A percentile compares a stretch with the other conserved stretches of the same genome.
phyloP scores from a whole-genome alignment of 2,113 vertebrate species.

The Rhombomys opimus region DNA sequence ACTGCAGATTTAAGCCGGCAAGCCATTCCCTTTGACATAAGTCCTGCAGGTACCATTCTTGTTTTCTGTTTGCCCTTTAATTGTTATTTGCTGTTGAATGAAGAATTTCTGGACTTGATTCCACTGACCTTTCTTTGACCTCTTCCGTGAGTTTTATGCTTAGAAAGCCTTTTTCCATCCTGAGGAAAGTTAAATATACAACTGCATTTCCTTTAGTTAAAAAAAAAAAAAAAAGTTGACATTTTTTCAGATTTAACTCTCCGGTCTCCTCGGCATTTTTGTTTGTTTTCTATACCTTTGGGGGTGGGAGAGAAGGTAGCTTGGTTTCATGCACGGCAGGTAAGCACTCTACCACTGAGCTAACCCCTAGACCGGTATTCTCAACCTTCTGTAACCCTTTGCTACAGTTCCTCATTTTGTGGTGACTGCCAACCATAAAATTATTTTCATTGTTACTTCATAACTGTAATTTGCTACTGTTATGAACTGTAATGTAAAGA shows the following conservation, averaged over 20 bases:
- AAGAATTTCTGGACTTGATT: not conserved
- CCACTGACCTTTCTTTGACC: slow-evolving; percentile 61
- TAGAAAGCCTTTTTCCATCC: slow-evolving; percentile 65
- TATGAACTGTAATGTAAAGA: not conserved
- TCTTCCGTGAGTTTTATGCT: slow-evolving; percentile 63
- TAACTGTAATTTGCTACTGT: not conserved
- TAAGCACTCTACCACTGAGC: not conserved
- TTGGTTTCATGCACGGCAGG: not conserved
- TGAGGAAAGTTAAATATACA: slow-evolving; percentile 70
- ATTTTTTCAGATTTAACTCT: slow-evolving; percentile 67
- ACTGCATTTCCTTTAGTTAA: slow-evolving; percentile 45
- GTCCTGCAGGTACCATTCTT: slow-evolving; percentile 15
- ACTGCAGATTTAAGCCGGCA: not conserved
- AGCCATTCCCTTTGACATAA: not conserved
- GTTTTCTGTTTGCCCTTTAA: not conserved
- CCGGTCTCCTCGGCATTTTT: not conserved
- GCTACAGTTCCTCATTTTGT: not conserved
- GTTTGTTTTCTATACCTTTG: not conserved
- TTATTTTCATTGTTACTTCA: not conserved
- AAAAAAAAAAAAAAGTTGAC: not conserved
- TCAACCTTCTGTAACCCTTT: not conserved
- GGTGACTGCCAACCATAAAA: not conserved
- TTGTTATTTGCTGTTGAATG: slow-evolving; percentile 33
- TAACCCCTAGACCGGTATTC: not conserved
- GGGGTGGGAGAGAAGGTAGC: too few species aligned